Percentiles rank a stretch among this genome's conserved stretches.
These are phyloP conservation scores for Probaryconus sp. DNA, from an alignment of 1,140 invertebrate genomes.

Conservation along the genomic window DNA sequence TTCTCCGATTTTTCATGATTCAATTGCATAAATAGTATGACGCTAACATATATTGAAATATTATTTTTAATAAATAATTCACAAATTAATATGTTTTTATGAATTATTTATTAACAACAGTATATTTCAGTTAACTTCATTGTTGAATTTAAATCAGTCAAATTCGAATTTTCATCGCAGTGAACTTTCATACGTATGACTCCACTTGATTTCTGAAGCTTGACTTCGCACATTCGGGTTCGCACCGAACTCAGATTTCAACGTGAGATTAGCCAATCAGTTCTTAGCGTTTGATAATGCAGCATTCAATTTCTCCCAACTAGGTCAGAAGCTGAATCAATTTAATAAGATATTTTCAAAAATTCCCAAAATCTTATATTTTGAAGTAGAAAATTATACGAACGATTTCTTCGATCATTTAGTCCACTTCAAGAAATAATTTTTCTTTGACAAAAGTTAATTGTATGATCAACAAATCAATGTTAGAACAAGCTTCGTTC, in stretches of 20 bases:
- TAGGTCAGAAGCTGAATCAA: constrained; percentile 5
- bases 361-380: constrained; percentile 2
- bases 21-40: no score
- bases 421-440: no score
- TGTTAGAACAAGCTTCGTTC: no score
- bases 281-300: constrained; percentile 26
- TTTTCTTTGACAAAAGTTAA: no score
- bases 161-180: constrained; percentile 2
- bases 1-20: no score
- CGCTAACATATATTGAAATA: no score
- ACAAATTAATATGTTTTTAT: neutral
- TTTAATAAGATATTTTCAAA: constrained; percentile 27
- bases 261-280: constrained; percentile 34
- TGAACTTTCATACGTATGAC: constrained; percentile 8
- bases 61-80: no score
- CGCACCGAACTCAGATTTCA: constrained; percentile 25
- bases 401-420: constrained; percentile 7
- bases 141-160: constrained; percentile 17
- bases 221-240: constrained; percentile 24
- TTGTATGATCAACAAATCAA: no score
- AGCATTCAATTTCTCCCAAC: constrained; percentile 24
- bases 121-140: constrained; percentile 2
- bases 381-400: no score
- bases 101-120: neutral
- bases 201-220: neutral